Base-by-base conservation (phyloP, 2,797 vertebrate genomes). In the Aeoliscus strigatus region DNA sequence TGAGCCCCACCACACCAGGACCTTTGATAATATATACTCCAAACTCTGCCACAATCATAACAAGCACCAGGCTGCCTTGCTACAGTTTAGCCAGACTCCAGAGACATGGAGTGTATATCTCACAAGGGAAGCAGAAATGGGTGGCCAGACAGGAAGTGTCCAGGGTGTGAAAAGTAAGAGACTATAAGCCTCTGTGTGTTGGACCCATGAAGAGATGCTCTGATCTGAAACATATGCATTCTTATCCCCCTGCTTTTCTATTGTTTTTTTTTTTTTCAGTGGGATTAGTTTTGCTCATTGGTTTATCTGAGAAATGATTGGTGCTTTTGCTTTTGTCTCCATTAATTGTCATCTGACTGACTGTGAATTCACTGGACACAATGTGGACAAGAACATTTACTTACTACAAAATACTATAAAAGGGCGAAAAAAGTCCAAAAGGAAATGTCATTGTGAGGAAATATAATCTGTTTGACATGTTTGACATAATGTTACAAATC, bases 121-220 rank as follows among this genome's bases (percentile, higher is more conserved):
- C 56, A 62, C 51, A 56, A 51, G 61, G 69, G 34, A 63, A 69
- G 54, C n/a, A 4, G 44, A 62, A 63, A 71, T 70, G 63, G 70
- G 79, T 73, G 70, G 74, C 52, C 53, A 36, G 9, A 70, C 77
- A 81, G 82, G 79, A 85, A 81, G 74, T 76, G 62, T 54, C 69
- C 60, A 64, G 79, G 80, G 75, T 81, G 82, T 76, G 75, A 66
- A 26, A 14, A 53, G 52, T 51, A 51, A 43, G 55, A 34, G 57
- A 23, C 66, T 40, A 39, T 4, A 18, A 46, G 66, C 50, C 60
- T 45, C 43, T 37, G 69, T 63, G 69, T 66, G 67, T 61, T 51
- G 24, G 39, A 53, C 59, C 66, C 38, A 49, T 16, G 33, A 62
- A 82, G 73, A 77, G 38, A 28, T 36, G 27, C 51, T 70, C 43